Base-by-base conservation (phyloP, 2,888 invertebrate genomes). In the Salticus scenicus region DNA sequence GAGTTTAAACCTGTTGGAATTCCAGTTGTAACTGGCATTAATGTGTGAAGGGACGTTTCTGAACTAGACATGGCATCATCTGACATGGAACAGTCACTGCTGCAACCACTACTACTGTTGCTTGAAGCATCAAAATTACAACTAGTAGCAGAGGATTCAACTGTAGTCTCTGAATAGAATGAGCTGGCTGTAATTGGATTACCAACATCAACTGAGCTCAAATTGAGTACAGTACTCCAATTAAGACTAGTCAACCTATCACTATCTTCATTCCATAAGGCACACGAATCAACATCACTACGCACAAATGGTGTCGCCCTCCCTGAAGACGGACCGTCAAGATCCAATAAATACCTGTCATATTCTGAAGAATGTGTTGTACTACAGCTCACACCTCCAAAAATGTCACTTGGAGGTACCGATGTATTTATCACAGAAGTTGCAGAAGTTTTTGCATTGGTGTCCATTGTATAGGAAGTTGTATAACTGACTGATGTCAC, bases 181-280 rank as follows among this genome's bases (percentile, higher is more conserved):
- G 73, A 73, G 37, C 42, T 37, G 37, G 42, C 63, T 27, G 70
- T 51, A 33, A 17, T 41, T 28, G 70, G n/a, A 63, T 74, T 70
- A 66, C 64, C 87, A 33, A 33, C 67, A 67, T 67, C 67, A 33
- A 33, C 67, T 88, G 96, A 95, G 92, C 96, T 95, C 71, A 97
- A 93, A 91, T 95, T 96, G 88, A 97, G 93, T 90, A 97, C 96
- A 73, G 96, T 96, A 91, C 96, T 96, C 97, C 97, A 97, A 92
- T 96, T 96, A 92, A 97, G 96, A 89, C 95, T 94, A 89, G 95
- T 94, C 90, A 94, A 94, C 90, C 93, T 93, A 89, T 95, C 94
- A 87, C 94, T 94, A 88, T 92, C 92, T 17, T 89, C 88, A 63
- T 82, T 88, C 88, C 88, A 88, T 80, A 87, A 88, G 88, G 88